Conservation (phyloP, 2,113 vertebrate genomes). For the Clarias batrachus region DNA sequence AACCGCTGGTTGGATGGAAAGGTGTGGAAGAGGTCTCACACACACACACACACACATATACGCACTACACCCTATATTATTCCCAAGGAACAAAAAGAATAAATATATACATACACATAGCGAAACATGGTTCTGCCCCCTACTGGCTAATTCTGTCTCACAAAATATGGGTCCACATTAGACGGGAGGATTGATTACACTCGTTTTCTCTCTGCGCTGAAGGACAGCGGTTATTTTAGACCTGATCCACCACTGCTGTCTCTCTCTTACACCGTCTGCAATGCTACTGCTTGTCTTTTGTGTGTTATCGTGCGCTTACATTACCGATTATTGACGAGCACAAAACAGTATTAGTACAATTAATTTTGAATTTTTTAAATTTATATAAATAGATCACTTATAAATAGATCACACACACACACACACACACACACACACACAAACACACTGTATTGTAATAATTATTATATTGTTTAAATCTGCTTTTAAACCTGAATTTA, state of each 20-base stretch:
- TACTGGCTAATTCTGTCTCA: slow-evolving; percentile 71
- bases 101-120: slow-evolving; percentile 30
- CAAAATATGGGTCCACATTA: slow-evolving; percentile 24
- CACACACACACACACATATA: background rate
- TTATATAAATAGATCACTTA: background rate
- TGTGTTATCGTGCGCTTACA: background rate
- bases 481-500: background rate
- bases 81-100: slow-evolving; percentile 46
- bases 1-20: background rate
- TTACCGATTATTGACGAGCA: background rate
- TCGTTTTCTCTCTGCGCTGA: background rate
- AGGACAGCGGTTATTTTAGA: background rate
- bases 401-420: background rate
- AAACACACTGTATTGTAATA: background rate
- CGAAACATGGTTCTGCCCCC: slow-evolving; percentile 72
- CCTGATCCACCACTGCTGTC: background rate
- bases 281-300: background rate
- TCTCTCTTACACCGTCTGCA: background rate
- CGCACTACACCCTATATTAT: too few species aligned
- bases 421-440: background rate
- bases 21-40: background rate
- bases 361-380: background rate
- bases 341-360: background rate
- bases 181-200: slow-evolving; percentile 23
- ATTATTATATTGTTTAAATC: background rate